Base-by-base conservation (phyloP, 2,888 invertebrate species). In the Tineola bisselliella region DNA sequence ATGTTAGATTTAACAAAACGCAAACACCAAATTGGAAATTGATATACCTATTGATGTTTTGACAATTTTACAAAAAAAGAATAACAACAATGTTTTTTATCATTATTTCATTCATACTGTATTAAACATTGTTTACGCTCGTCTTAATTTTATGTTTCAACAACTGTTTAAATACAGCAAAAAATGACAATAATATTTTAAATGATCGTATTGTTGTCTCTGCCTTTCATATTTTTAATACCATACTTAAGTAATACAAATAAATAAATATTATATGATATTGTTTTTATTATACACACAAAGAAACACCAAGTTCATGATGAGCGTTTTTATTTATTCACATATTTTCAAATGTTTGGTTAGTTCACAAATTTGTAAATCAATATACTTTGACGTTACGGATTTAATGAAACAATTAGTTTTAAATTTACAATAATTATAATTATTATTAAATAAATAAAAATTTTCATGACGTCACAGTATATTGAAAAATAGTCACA, bases 291-390 rank as follows among this genome's bases (percentile, higher is more conserved):
- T 38, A 4, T 38, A 38, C 10, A 38, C 38, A 38, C 38, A 38
- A 10, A 33, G 13, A 19, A 56, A 19, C 30, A 56, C 5, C n/a
- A n/a, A 33, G 3, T 58, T 33, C 33, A 33, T 12, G 58, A 59
- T 48, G 60, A 60, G 48, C 30, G 43, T 44, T 44, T 59, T 19
- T 30, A 48, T 17, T 48, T 73, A 80, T 87, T 87, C 86, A 86
- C 86, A 67, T 84, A 82, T 87, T 86, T 87, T 84, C 86, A 84
- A 86, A 84, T 87, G 84, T 79, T 81, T 74, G 67, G 62, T 63
- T 64, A 43, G 59, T 54, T 58, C 58, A 13, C 58, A n/a, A 58
- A 58, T 4, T 56, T 56, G 13, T 56, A 6, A 38, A 38, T 38
- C 38, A 38, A 38, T 48, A n/a, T 5, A 48, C 48, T 48, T 48